Percentiles rank a stretch among this genome's conserved stretches.
These are phyloP conservation scores for Acrocephalus kingi DNA, from an alignment of 2,113 vertebrate genomes.

Conservation along the genomic window DNA sequence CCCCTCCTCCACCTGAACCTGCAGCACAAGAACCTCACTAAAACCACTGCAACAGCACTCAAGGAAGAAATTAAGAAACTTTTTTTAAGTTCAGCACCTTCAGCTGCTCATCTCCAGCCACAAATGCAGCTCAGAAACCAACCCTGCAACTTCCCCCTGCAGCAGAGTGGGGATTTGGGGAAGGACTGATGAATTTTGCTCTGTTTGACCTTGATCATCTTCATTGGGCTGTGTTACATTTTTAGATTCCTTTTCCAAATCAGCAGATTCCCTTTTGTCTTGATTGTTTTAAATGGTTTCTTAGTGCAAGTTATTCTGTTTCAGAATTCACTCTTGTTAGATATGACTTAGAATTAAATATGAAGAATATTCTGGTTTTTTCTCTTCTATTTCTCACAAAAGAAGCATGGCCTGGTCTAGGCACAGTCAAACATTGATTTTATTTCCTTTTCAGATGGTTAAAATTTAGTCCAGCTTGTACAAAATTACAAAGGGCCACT, in stretches of 20 bases:
- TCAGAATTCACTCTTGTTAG: background rate
- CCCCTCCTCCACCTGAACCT: background rate
- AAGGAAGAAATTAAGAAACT: background rate
- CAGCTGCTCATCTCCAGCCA: background rate
- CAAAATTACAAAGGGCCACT: background rate
- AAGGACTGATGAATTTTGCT: background rate
- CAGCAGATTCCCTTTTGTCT: background rate
- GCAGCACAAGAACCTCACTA: background rate
- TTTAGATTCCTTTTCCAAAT: background rate
- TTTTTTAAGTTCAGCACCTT: background rate
- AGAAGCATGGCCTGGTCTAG: background rate
- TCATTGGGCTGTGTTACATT: background rate
- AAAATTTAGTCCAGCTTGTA: background rate
- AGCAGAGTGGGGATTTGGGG: background rate
- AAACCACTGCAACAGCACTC: background rate
- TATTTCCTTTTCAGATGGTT: background rate
- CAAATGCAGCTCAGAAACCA: background rate
- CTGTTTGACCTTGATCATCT: background rate
- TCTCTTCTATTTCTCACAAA: background rate
- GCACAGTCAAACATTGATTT: background rate
- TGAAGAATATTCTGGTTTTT: background rate
- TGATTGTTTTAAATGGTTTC: background rate
- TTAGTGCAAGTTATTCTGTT: background rate
- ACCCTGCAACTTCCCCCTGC: background rate
- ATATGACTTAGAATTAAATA: background rate